Conservation (phyloP, 2,797 vertebrate genomes). For the Peromyscus attwateri region DNA sequence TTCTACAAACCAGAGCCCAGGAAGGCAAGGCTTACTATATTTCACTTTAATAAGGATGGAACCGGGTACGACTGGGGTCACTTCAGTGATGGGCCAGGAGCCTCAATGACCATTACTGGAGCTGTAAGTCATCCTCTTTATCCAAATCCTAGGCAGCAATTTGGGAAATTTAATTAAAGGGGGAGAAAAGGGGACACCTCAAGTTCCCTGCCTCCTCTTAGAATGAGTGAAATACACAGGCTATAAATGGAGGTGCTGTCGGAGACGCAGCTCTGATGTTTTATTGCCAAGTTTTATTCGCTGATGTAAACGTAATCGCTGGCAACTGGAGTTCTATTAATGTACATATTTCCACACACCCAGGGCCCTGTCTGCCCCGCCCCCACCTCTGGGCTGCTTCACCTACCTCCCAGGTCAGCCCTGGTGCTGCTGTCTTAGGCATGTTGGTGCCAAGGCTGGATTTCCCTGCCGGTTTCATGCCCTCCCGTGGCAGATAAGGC, state of each 20-base stretch:
- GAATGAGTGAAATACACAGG: slow-evolving; percentile 83
- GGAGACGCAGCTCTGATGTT: slow-evolving; percentile 79
- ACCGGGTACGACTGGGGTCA: neutral
- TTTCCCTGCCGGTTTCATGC: slow-evolving; percentile 67
- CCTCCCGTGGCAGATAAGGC: slow-evolving; percentile 80
- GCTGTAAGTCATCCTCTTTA: slow-evolving; percentile 81
- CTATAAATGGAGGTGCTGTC: slow-evolving; percentile 82
- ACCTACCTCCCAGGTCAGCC: slow-evolving; percentile 48
- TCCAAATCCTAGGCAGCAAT: slow-evolving; percentile 84
- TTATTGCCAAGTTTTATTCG: slow-evolving; percentile 85
- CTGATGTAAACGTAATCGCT: slow-evolving; percentile 84
- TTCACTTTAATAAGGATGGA: slow-evolving; percentile 71
- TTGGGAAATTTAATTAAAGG: slow-evolving; percentile 86
- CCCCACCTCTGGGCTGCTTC: slow-evolving; percentile 13
- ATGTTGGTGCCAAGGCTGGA: slow-evolving; percentile 30
- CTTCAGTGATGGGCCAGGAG: neutral
- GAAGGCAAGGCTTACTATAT: slow-evolving; percentile 40
- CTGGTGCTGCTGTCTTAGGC: slow-evolving; percentile 31
- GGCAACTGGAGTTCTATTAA: slow-evolving; percentile 81
- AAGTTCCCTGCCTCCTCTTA: slow-evolving; percentile 75
- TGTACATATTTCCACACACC: slow-evolving; percentile 79
- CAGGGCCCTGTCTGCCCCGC: neutral
- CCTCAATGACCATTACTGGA: slow-evolving; percentile 49
- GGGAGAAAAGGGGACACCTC: slow-evolving; percentile 77
- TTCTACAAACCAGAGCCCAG: slow-evolving; percentile 51